phyloP scores from a whole-genome alignment of 2,888 invertebrate species.

The Gerris lacustris region DNA sequence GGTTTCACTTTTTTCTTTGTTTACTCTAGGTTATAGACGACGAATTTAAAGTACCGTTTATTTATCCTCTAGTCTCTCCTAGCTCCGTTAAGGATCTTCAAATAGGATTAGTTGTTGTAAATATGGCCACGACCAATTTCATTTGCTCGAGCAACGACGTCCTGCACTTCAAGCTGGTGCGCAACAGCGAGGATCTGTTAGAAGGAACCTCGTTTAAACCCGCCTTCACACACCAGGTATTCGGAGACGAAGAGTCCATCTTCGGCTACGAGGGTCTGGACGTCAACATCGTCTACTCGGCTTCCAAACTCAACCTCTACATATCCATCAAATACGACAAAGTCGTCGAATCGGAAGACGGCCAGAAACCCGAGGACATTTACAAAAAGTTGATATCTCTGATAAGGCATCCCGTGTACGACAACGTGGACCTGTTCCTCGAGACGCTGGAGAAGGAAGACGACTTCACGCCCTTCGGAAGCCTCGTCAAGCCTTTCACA shows the following conservation, averaged over 20 bases:
- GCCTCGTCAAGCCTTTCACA: background rate
- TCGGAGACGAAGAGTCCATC: slow-evolving; percentile 82
- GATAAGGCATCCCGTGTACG: slow-evolving; percentile 39
- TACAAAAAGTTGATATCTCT: slow-evolving; percentile 2
- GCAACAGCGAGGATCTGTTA: background rate
- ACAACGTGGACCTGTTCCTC: slow-evolving; percentile 60
- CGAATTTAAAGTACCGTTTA: background rate
- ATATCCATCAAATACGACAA: slow-evolving; percentile 56
- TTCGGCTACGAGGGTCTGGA: slow-evolving; percentile 81
- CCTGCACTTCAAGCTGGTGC: background rate
- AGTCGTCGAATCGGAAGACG: slow-evolving; percentile 3
- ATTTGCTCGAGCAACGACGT: slow-evolving; percentile 7
- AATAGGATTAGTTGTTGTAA: background rate
- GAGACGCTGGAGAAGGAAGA: slow-evolving; percentile 57
- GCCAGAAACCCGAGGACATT: slow-evolving; percentile 7
- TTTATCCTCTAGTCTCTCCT: background rate
- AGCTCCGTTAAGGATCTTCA: background rate
- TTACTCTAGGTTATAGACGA: slow-evolving; percentile 1
- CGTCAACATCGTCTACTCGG: slow-evolving; percentile 67
- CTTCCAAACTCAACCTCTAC: slow-evolving; percentile 68
- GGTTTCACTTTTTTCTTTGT: background rate
- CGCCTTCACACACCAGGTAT: slow-evolving; percentile 86
- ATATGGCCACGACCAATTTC: slow-evolving; percentile 2
- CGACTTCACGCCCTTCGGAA: slow-evolving; percentile 61
- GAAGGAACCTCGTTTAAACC: slow-evolving; percentile 49